phyloP scores from a whole-genome alignment of 2,888 invertebrate genomes.

The Teleogryllus oceanicus region DNA sequence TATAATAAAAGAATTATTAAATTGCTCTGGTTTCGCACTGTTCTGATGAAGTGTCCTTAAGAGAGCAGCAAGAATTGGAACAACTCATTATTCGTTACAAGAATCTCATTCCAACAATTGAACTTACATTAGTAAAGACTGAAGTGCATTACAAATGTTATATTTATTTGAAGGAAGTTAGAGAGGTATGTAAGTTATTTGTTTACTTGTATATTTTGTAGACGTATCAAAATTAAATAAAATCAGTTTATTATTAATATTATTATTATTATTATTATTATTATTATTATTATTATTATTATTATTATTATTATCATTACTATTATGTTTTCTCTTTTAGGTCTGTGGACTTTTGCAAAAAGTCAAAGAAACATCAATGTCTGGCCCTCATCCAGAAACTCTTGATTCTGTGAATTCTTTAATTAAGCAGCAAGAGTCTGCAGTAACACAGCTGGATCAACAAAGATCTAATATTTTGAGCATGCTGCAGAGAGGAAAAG shows the following conservation, averaged over 20 bases:
- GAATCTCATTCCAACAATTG: conserved; percentile 85
- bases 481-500: conserved; percentile 86
- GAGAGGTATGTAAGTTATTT: conserved; percentile 28
- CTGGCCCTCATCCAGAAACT: conserved; percentile 63
- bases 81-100: conserved; percentile 82
- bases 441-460: conserved; percentile 76
- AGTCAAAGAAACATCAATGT: conserved; percentile 61
- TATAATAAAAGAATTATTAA: too few species aligned
- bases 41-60: conserved; percentile 71
- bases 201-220: neutral
- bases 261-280: neutral
- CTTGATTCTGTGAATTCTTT: conserved; percentile 70
- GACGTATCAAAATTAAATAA: neutral
- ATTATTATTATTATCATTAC: neutral
- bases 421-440: conserved; percentile 77
- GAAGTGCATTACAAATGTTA: conserved; percentile 90
- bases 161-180: conserved; percentile 81
- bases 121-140: conserved; percentile 88
- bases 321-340: conserved; percentile 39
- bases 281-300: neutral
- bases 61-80: conserved; percentile 79
- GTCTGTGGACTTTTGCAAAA: conserved; percentile 60
- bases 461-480: conserved; percentile 83
- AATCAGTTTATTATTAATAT: neutral
- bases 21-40: conserved; percentile 78